Conservation (phyloP, 2,797 vertebrate genomes). For the Hypotaenidia okinawae region DNA sequence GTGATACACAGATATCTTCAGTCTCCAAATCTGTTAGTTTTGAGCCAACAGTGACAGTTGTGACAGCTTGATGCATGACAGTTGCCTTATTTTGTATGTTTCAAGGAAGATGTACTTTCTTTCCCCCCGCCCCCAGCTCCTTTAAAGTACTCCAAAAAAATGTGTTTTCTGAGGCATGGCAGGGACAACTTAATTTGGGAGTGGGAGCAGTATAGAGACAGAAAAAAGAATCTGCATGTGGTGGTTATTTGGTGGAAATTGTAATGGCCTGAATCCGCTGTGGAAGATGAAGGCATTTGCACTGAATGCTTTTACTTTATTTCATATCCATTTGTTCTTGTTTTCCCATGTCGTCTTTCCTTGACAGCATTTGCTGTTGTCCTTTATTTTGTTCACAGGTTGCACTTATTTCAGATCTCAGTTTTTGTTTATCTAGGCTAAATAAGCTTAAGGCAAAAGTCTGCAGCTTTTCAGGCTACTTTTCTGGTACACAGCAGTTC, state of each 20-base stretch:
- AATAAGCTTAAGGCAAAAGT: neutral
- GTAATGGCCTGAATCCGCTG: neutral
- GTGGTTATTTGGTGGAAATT: neutral
- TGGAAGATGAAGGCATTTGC: neutral
- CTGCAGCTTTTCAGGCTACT: neutral
- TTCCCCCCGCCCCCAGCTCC: neutral
- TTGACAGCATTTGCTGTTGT: neutral
- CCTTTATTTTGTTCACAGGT: neutral
- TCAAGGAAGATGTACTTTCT: neutral
- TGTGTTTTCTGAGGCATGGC: neutral
- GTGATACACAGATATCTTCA: neutral
- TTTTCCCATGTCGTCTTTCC: neutral
- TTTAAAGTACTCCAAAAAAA: neutral
- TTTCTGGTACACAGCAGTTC: neutral
- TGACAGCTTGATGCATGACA: neutral
- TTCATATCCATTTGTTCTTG: neutral
- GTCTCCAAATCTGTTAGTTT: neutral
- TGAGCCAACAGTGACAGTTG: neutral
- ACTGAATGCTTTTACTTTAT: neutral
- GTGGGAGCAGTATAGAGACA: neutral
- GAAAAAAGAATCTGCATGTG: neutral
- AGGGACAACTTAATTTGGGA: neutral
- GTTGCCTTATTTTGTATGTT: neutral
- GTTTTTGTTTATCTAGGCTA: neutral
- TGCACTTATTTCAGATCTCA: neutral